These are phyloP conservation scores for Nomada flava DNA, from an alignment of 2,888 invertebrate species.

Conservation along the genomic window DNA sequence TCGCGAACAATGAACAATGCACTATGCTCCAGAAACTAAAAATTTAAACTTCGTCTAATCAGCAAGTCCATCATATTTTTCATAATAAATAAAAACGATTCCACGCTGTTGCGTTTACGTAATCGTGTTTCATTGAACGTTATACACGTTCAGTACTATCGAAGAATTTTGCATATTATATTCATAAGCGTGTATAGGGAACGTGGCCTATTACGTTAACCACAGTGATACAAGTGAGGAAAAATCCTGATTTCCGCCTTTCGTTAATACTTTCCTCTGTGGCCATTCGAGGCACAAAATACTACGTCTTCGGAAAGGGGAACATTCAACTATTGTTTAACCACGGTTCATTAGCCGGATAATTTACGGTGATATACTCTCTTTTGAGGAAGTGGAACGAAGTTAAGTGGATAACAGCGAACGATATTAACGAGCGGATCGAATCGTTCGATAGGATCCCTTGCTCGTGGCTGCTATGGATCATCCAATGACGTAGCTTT, in stretches of 20 bases:
- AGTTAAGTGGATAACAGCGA: constrained; percentile 70
- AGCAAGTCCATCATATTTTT: too few species aligned
- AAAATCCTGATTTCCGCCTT: constrained; percentile 41
- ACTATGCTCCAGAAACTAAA: too few species aligned
- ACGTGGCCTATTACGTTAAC: constrained; percentile 34
- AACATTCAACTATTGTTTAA: constrained; percentile 45
- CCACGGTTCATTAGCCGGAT: constrained; percentile 44
- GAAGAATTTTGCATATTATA: constrained; percentile 35
- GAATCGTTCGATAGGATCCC: constrained; percentile 71
- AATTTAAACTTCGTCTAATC: too few species aligned
- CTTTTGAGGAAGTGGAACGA: constrained; percentile 72
- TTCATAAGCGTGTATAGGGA: constrained; percentile 31
- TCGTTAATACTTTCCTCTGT: constrained; percentile 14
- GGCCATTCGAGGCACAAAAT: not conserved
- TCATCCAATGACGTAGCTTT: constrained; percentile 53
- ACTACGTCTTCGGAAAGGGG: not conserved
- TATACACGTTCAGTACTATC: not conserved
- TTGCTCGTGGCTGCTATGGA: constrained; percentile 48
- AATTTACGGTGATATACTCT: constrained; percentile 49
- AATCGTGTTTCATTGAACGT: constrained; percentile 15
- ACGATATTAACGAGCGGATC: constrained; percentile 76
- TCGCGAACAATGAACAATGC: too few species aligned
- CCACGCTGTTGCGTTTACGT: constrained; percentile 30
- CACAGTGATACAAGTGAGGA: constrained; percentile 27
- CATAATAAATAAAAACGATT: constrained; percentile 8